Base-by-base conservation (phyloP, 1,140 invertebrate species). In the Apolygus lucorum region DNA sequence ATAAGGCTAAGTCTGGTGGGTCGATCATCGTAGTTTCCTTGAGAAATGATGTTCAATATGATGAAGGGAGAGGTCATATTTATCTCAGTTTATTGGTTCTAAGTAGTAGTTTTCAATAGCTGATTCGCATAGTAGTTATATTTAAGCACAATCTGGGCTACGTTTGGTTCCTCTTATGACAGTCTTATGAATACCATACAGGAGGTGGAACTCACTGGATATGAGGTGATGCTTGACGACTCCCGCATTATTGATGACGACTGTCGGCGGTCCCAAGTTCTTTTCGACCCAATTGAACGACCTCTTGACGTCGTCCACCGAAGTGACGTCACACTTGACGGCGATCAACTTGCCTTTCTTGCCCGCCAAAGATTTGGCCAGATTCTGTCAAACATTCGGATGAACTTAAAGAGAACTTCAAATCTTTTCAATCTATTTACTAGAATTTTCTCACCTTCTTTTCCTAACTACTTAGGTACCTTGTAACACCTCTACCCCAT, bases 241-340 rank as follows among this genome's bases (percentile, higher is more conserved):
- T 1, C 73, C 90, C 1, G 90, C 90, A 76, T 89, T 90, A 75
- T 92, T 92, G 27, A 92, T 79, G 54, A 90, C 79, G 1, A 92
- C 78, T 74, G 90, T 85, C 0, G 89, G 79, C 14, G 85, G 84
- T 2, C 86, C 87, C 28, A 86, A 78, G 1, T 82, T 82, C 11
- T 82, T 76, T 54, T 84, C 81, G 17, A 86, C 81, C 81, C 82
- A 85, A 67, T 83, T 75, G 74, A 92, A 92, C 52, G 87, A 83
- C n/a, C 78, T 77, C 11, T 84, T 74, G 52, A 92, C 84, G 0
- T 90, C 85, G 0, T 84, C 80, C 74, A 85, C 83, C n/a, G 85
- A 84, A 1, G 79, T 79, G 1, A 92, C 75, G 76, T 92, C 90
- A 74, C 84, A 85, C 68, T 78, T 74, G 26, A 67, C 4, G 2